These are phyloP conservation scores for Olivierus martensii DNA, from an alignment of 1,140 invertebrate species.

Conservation along the genomic window DNA sequence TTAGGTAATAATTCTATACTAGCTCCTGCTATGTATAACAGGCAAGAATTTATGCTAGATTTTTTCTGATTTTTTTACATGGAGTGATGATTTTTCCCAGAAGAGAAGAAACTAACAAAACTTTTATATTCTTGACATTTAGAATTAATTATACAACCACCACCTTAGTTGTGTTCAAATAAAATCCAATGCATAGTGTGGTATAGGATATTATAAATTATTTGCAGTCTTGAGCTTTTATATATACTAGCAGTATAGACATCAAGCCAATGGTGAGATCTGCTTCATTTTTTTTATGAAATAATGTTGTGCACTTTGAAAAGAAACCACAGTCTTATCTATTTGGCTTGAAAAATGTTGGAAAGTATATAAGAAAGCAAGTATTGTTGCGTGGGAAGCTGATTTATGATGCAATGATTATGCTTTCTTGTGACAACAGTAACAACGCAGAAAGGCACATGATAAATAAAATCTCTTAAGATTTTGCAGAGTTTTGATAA, in stretches of 20 bases:
- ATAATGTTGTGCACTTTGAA: too few species aligned
- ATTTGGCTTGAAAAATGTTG: too few species aligned
- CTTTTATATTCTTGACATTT: not conserved
- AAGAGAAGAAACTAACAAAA: not conserved
- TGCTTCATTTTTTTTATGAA: too few species aligned
- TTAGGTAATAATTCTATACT: constrained; percentile 14
- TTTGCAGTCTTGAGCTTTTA: too few species aligned
- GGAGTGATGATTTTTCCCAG: constrained; percentile 4
- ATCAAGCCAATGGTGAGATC: too few species aligned
- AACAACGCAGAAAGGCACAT: constrained; percentile 19
- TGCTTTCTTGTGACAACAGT: constrained; percentile 12
- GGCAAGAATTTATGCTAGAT: constrained; percentile 16
- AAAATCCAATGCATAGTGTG: too few species aligned
- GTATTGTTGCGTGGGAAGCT: constrained; percentile 11
- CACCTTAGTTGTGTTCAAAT: too few species aligned
- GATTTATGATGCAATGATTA: constrained; percentile 12
- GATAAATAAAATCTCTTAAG: constrained; percentile 17
- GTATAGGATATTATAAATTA: too few species aligned
- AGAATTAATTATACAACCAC: too few species aligned
- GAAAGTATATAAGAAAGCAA: too few species aligned
- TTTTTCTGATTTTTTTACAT: constrained; percentile 12
- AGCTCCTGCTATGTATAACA: constrained; percentile 18
- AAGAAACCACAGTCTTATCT: too few species aligned
- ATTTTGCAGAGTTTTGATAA: not conserved
- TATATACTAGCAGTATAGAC: too few species aligned